These are phyloP conservation scores for Sinocyclocheilus maitianheensis DNA, from an alignment of 2,113 vertebrate genomes.

Conservation along the genomic window DNA sequence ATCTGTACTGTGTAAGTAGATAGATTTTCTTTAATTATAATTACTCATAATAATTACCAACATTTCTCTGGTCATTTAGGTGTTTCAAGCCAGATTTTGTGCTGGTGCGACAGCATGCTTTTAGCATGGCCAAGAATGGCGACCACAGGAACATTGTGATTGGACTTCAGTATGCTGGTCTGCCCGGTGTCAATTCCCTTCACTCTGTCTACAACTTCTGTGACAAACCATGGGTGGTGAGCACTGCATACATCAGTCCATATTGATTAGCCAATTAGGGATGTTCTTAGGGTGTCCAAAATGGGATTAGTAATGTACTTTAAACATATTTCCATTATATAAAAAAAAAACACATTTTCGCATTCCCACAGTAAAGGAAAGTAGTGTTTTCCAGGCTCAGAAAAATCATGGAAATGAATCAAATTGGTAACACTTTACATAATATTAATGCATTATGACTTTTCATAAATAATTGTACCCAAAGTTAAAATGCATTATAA, in stretches of 20 bases:
- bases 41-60: background rate
- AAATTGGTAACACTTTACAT: too few relatives aligned
- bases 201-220: constrained; percentile 94
- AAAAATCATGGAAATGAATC: background rate
- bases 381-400: background rate
- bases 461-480: too few relatives aligned
- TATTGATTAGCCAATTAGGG: background rate
- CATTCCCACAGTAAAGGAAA: background rate
- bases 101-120: constrained; percentile 88
- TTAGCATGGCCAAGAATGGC: constrained; percentile 90
- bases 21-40: too few relatives aligned
- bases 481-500: too few relatives aligned
- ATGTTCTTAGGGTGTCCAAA: background rate
- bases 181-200: constrained; percentile 86
- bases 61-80: constrained; percentile 65
- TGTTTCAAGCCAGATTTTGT: constrained; percentile 90
- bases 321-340: background rate
- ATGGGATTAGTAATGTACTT: background rate
- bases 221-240: constrained; percentile 93
- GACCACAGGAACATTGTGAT: constrained; percentile 90
- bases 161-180: constrained; percentile 87
- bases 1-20: background rate
- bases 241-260: constrained; percentile 41
- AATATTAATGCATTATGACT: too few relatives aligned
- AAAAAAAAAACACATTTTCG: too few relatives aligned